Conservation (phyloP, 2,888 invertebrate genomes). For the Danaus chrysippus region DNA sequence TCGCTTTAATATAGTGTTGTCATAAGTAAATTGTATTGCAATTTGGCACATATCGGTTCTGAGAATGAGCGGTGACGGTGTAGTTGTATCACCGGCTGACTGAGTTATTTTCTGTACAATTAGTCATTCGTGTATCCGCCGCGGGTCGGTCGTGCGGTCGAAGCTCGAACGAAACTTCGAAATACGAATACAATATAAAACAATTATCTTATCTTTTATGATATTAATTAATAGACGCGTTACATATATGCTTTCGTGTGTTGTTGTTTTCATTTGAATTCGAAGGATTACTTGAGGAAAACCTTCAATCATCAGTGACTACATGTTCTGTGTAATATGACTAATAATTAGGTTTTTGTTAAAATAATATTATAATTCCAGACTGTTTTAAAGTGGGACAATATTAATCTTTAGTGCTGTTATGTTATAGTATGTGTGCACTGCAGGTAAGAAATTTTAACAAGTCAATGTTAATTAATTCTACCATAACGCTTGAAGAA, state of each 20-base stretch:
- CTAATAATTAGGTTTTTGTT: constrained; percentile 17
- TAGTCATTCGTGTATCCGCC: constrained; percentile 77
- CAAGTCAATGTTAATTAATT: background rate
- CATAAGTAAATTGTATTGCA: constrained; percentile 31
- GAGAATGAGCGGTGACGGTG: constrained; percentile 69
- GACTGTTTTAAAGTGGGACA: constrained; percentile 8
- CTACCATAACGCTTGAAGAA: background rate
- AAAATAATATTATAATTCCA: constrained; percentile 4
- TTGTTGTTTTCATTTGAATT: constrained; percentile 1
- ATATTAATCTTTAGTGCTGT: constrained; percentile 9
- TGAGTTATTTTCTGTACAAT: constrained; percentile 77
- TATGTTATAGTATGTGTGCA: background rate
- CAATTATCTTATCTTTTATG: background rate
- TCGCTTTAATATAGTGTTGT: constrained; percentile 27
- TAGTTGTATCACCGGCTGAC: constrained; percentile 71
- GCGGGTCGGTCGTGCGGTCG: constrained; percentile 52
- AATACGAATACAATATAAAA: constrained; percentile 18
- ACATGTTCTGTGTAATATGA: constrained; percentile 16
- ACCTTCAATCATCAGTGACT: constrained; percentile 16
- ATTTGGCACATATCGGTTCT: constrained; percentile 55
- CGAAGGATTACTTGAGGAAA: constrained; percentile 9
- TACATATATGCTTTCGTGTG: background rate
- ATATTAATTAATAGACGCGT: background rate
- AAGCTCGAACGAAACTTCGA: constrained; percentile 28
- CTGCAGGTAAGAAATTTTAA: constrained; percentile 2